phyloP scores from a whole-genome alignment of 2,888 invertebrate species.

The Hydropsyche betteni region DNA sequence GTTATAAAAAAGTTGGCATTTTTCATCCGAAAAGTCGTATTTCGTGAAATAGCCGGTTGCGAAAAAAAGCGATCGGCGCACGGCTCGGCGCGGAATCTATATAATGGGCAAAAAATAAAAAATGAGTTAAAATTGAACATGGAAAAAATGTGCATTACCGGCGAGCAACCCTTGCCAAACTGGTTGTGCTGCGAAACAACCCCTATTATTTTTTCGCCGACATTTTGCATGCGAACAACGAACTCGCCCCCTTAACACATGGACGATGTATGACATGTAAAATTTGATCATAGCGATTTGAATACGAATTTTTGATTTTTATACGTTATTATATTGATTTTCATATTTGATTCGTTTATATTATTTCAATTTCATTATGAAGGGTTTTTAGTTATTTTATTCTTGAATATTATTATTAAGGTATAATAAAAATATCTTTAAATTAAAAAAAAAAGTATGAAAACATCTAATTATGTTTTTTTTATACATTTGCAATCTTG shows the following conservation, averaged over 20 bases:
- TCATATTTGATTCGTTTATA: background rate
- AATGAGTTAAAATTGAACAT: constrained; percentile 51
- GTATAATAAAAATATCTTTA: too few species aligned
- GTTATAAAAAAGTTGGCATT: too few species aligned
- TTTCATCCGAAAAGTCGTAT: too few species aligned
- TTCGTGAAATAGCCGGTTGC: too few species aligned
- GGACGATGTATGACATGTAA: background rate
- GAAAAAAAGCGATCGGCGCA: constrained; percentile 39
- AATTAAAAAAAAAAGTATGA: too few species aligned
- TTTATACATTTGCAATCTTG: too few species aligned
- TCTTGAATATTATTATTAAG: too few species aligned
- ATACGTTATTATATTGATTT: background rate
- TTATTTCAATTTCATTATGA: too few species aligned
- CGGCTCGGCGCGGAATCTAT: constrained; percentile 34
- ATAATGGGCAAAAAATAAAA: constrained; percentile 51
- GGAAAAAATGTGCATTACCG: constrained; percentile 52
- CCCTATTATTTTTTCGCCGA: constrained; percentile 11
- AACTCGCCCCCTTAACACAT: background rate
- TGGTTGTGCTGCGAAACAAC: constrained; percentile 40
- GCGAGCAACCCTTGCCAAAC: constrained; percentile 31
- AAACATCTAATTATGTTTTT: too few species aligned
- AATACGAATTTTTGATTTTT: background rate
- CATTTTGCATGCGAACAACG: background rate
- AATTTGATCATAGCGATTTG: background rate
- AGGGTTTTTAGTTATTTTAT: too few species aligned